These are phyloP conservation scores for Marmota monax DNA, from an alignment of 2,113 vertebrate species.

Conservation along the genomic window DNA sequence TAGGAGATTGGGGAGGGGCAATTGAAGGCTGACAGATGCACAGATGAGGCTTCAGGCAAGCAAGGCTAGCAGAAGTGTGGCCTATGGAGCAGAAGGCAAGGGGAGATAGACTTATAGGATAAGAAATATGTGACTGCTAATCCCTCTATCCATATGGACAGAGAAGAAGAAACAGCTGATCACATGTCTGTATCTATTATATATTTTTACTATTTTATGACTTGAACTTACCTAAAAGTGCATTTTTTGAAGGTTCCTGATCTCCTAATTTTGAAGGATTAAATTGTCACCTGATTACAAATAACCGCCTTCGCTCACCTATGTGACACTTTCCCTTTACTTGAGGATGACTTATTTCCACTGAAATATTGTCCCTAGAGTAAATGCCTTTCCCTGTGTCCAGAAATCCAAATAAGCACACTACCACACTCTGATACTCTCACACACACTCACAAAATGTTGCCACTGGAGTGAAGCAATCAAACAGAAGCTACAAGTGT, in stretches of 20 bases:
- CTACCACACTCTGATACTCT: no score
- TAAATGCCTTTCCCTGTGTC: not conserved
- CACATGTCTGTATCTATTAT: not conserved
- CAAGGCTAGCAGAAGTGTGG: accelerated
- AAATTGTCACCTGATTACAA: not conserved
- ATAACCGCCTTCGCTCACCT: not conserved
- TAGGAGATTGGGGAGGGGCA: not conserved
- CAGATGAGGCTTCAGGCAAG: accelerated
- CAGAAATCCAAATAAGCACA: no score
- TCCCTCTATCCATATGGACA: not conserved
- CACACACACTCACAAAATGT: not conserved
- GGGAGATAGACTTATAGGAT: accelerated
- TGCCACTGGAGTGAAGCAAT: not conserved
- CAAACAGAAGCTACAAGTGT: not conserved
- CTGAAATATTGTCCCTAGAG: not conserved
- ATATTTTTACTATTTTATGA: not conserved
- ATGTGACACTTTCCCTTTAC: not conserved
- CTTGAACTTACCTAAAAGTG: not conserved
- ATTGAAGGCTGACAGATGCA: not conserved
- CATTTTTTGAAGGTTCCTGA: not conserved
- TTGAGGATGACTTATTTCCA: not conserved
- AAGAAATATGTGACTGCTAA: not conserved
- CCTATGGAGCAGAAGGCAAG: accelerated
- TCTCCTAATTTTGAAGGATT: not conserved
- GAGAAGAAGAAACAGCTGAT: not conserved